Base-by-base conservation (phyloP, 35 echinoderm and acorn worm species). In the Stichopus chloronotus region DNA sequence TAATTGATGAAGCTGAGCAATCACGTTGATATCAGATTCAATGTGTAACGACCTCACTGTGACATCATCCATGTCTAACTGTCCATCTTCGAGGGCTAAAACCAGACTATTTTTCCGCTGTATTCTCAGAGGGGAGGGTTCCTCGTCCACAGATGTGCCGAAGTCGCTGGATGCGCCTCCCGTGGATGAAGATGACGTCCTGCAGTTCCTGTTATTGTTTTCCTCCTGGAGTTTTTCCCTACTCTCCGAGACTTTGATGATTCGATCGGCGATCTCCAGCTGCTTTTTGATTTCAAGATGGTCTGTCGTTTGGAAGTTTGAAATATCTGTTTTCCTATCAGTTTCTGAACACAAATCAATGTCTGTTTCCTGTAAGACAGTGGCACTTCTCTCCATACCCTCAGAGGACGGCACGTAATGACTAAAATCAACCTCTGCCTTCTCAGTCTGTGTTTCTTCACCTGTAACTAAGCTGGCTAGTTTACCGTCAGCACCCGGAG, bases 1-100 rank as follows among this genome's bases (percentile, higher is more conserved):
- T 16, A 91, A 72, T 79, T 91, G 90, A 58, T 91, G 78, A 24
- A 91, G 56, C 58, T 91, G 90, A 19, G 90, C 69, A 58, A 91
- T 78, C 10, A 91, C 90, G 17, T 79, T 59, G 9, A 91, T 91
- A 72, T 91, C 90, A 8, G 69, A 91, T 53, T 52, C 72, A 25
- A 91, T 77, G 76, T 91, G 25, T 2, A 91, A 72, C 4, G 90
- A 79, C 16, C 90, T 55, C 52, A 79, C 69, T 55, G 69, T 79
- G 52, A 91, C 90, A 52, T 91, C 90, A n/a, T 91, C 72, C 72
- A 91, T 91, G n/a, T 91, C 72, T 6, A 91, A 53, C 72, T 77
- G 69, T 58, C 90, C 90, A 25, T 79, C 90, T 58, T 77, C 76
- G 24, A 91, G 9, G 19, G 90, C 90, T 55, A 91, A 79, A 57